Evolutionary conservation across 2,888 invertebrate species (phyloP).

Genomic region (Itoplectis maculator): DNA sequence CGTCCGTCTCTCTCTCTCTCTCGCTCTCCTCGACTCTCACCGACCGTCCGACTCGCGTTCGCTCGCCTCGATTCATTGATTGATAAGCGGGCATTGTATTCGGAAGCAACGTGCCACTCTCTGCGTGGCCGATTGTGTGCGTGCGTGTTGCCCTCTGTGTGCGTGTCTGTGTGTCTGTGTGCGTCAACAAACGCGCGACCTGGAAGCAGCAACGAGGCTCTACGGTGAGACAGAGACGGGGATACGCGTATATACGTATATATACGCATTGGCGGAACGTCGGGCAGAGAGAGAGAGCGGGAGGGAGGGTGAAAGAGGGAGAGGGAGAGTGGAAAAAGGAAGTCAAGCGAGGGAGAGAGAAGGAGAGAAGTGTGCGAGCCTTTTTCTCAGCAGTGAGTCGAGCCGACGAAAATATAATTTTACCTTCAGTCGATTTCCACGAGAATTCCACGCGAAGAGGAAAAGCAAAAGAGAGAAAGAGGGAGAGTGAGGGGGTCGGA

Average conservation of each 20-base stretch:
- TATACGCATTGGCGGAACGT: background rate
- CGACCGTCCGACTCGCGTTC: slow-evolving; percentile 1
- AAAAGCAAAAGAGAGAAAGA: slow-evolving; percentile 5
- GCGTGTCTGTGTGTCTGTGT: background rate
- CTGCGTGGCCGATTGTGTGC: slow-evolving; percentile 4
- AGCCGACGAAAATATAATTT: background rate
- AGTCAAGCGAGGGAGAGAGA: background rate
- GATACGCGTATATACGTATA: background rate
- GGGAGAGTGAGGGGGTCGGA: background rate
- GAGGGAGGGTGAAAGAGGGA: slow-evolving; percentile 13
- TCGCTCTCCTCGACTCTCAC: background rate
- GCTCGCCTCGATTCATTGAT: slow-evolving; percentile 22
- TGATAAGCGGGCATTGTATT: slow-evolving; percentile 22
- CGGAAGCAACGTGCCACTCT: slow-evolving; percentile 9
- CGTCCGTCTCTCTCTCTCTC: slow-evolving; percentile 12
- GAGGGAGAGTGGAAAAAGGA: slow-evolving; percentile 1
- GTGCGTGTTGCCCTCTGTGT: background rate
- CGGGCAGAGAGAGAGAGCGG: slow-evolving; percentile 3
- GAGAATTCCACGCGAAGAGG: background rate
- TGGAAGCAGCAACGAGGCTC: slow-evolving; percentile 14
- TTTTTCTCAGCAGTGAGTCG: slow-evolving; percentile 39
- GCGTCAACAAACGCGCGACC: slow-evolving; percentile 24
- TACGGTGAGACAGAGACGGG: slow-evolving; percentile 23
- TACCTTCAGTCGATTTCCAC: background rate
- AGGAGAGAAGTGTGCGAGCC: background rate